A percentile compares a stretch with the other conserved stretches of the same genome.
Conservation (phyloP, 2,888 invertebrate genomes). For the Brachyptera risi region DNA sequence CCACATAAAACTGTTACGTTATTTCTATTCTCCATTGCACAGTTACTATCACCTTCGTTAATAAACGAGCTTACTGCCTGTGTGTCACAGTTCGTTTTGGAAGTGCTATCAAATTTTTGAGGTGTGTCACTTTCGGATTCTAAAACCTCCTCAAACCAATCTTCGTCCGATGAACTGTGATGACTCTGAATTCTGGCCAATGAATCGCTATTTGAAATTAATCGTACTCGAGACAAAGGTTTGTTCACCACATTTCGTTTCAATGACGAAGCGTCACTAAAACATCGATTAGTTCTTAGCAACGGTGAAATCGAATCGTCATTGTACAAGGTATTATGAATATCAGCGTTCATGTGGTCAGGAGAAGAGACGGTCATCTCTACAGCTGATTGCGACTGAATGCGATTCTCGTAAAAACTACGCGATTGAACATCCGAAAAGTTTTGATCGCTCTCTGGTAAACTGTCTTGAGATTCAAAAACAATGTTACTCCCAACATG, state of each 20-base stretch:
- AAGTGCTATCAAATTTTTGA: conserved; percentile 34
- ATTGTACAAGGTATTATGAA: conserved; percentile 36
- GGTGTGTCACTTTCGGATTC: conserved; percentile 28
- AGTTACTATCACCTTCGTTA: neutral
- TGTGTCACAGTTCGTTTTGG: conserved; percentile 33
- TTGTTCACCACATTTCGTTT: conserved; percentile 34
- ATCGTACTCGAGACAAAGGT: conserved; percentile 38
- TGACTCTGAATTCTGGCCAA: conserved; percentile 40
- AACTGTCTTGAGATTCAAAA: conserved; percentile 30
- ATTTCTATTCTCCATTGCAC: neutral
- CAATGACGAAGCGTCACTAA: conserved; percentile 43
- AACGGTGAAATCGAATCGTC: conserved; percentile 31
- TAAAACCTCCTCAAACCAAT: conserved; percentile 47
- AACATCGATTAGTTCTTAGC: conserved; percentile 40
- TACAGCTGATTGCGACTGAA: neutral
- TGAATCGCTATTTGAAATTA: conserved; percentile 39
- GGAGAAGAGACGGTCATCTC: neutral
- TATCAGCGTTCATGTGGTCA: conserved; percentile 34
- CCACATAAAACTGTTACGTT: too few species aligned
- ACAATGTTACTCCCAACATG: neutral
- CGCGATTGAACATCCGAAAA: too few species aligned
- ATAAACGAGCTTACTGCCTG: neutral
- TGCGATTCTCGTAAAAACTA: too few species aligned
- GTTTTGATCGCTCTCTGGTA: conserved; percentile 37
- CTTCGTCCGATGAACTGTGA: conserved; percentile 48